phyloP scores from a whole-genome alignment of 2,113 vertebrate species.

The Brachionichthys hirsutus region DNA sequence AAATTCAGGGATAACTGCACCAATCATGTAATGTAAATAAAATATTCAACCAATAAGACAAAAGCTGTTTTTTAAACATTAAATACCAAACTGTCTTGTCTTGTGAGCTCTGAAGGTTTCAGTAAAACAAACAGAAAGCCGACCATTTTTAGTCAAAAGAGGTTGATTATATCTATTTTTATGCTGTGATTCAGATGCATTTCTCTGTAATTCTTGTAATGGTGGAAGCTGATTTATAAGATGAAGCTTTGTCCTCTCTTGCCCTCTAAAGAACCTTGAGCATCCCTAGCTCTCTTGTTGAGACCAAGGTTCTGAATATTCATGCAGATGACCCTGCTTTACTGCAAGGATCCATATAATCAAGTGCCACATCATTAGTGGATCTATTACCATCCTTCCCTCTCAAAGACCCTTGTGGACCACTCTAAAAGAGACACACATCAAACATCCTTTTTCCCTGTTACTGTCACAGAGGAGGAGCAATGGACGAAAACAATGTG shows the following conservation, averaged over 20 bases:
- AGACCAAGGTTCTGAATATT: slow-evolving; percentile 62
- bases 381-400: slow-evolving; percentile 51
- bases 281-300: slow-evolving; percentile 10
- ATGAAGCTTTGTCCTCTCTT: slow-evolving; percentile 37
- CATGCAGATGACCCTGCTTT: slow-evolving; percentile 49
- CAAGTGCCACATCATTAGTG: slow-evolving; percentile 66
- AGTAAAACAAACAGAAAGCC: slow-evolving; percentile 16
- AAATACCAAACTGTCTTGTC: slow-evolving; percentile 13
- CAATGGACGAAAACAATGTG: slow-evolving; percentile 62
- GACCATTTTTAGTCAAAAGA: slow-evolving; percentile 13
- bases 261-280: slow-evolving; percentile 57
- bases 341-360: slow-evolving; percentile 49
- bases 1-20: slow-evolving; percentile 3
- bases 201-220: slow-evolving; percentile 20
- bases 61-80: slow-evolving; percentile 12
- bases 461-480: slow-evolving; percentile 46
- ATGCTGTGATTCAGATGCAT: slow-evolving; percentile 15
- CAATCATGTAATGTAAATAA: slow-evolving; percentile 2
- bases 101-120: slow-evolving; percentile 1
- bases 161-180: not conserved
- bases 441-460: slow-evolving; percentile 54
- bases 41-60: slow-evolving; percentile 22
- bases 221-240: slow-evolving; percentile 25
- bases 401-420: slow-evolving; percentile 49
- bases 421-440: slow-evolving; percentile 54